These are phyloP conservation scores for Hypotaenidia okinawae DNA, from an alignment of 2,797 vertebrate species.

Conservation along the genomic window DNA sequence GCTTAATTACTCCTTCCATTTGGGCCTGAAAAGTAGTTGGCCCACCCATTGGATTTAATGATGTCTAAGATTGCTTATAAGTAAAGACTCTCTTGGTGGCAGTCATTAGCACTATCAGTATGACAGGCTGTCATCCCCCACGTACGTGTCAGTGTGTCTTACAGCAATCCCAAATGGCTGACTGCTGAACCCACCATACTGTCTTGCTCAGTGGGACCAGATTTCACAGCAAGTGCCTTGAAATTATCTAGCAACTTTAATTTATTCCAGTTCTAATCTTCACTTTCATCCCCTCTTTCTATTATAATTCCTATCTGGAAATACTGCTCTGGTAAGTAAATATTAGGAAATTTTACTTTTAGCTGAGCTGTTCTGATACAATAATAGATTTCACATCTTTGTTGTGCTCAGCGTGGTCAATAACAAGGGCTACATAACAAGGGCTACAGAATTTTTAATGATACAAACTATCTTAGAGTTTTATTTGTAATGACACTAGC, in stretches of 20 bases:
- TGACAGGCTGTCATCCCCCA: not conserved
- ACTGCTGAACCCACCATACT: not conserved
- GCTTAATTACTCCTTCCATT: slow-evolving; percentile 12
- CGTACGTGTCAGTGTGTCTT: not conserved
- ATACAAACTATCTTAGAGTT: not conserved
- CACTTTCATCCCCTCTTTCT: not conserved
- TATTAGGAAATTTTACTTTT: not conserved
- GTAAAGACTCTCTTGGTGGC: not conserved
- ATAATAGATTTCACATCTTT: not conserved
- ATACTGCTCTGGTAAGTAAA: not conserved
- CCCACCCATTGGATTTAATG: slow-evolving; percentile 12
- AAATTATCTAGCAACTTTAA: not conserved
- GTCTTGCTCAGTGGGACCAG: not conserved
- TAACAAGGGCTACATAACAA: not conserved
- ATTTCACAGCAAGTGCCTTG: slow-evolving; percentile 30
- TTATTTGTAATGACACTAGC: not conserved
- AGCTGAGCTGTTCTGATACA: not conserved
- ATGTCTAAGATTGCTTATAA: slow-evolving; percentile 23
- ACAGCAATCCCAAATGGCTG: not conserved
- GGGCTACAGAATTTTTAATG: not conserved
- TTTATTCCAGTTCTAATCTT: slow-evolving; percentile 7
- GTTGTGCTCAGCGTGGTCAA: not conserved
- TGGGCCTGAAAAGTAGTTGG: not conserved
- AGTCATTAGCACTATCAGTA: not conserved
- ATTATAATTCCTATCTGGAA: slow-evolving; percentile 10